A percentile compares a stretch with the other conserved stretches of the same genome.
phyloP scores from a whole-genome alignment of 1,140 invertebrate species.

The Sminthurides bifidus region DNA sequence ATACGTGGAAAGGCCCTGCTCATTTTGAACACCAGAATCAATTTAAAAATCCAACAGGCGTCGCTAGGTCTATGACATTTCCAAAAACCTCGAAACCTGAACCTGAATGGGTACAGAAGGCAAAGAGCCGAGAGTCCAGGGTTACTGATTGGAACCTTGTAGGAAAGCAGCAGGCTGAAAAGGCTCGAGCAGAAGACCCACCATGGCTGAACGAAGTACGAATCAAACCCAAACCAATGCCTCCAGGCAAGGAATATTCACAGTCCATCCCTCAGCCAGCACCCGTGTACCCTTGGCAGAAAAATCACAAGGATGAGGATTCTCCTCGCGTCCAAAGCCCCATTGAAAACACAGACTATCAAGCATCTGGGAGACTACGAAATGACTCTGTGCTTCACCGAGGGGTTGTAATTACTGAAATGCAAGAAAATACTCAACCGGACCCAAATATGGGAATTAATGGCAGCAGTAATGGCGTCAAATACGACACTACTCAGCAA shows the following conservation, averaged over 20 bases:
- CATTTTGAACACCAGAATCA: conserved; percentile 19
- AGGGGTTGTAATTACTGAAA: neutral
- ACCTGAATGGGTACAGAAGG: conserved; percentile 32
- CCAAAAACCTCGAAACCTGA: conserved; percentile 24
- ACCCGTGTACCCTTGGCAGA: conserved; percentile 28
- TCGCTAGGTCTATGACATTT: conserved; percentile 25
- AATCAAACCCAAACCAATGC: conserved; percentile 14
- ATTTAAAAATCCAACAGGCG: neutral
- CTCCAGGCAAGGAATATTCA: conserved; percentile 7
- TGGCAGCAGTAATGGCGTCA: no score
- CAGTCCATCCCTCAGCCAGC: conserved; percentile 22
- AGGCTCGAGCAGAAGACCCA: conserved; percentile 16
- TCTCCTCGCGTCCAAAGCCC: neutral
- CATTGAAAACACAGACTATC: neutral
- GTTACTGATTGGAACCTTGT: conserved; percentile 27
- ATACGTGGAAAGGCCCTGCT: conserved; percentile 26
- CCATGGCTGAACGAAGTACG: conserved; percentile 29
- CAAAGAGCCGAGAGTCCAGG: conserved; percentile 26
- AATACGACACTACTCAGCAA: no score
- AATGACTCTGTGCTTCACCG: neutral
- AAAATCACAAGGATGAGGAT: neutral
- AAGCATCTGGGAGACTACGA: neutral
- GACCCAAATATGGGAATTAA: neutral
- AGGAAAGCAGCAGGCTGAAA: conserved; percentile 13
- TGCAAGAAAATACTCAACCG: neutral